Evolutionary conservation across 2,888 invertebrate genomes (phyloP).

Genomic region (Andrena bucephala): DNA sequence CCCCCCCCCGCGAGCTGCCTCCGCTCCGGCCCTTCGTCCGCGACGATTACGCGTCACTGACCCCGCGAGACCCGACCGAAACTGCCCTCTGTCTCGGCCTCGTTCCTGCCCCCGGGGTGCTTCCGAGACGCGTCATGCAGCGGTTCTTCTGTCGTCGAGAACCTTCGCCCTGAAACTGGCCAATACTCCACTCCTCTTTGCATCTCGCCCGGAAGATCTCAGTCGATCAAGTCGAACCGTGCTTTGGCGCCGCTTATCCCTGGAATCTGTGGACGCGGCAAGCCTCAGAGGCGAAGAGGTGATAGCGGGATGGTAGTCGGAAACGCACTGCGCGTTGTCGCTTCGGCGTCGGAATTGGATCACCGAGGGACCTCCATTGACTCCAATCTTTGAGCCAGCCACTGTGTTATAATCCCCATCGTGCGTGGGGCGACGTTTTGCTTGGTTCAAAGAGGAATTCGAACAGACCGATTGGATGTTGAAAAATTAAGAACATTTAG

Average conservation of each 20-base stretch:
- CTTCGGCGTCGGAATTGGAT: background rate
- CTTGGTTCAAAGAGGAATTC: background rate
- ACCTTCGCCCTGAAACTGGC: background rate
- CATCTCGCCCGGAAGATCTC: background rate
- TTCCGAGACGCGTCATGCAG: background rate
- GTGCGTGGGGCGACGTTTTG: too few species aligned
- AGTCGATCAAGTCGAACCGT: background rate
- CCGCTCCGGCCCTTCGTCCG: background rate
- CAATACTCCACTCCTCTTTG: background rate
- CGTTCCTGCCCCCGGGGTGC: background rate
- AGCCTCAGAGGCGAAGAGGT: background rate
- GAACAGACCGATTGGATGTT: background rate
- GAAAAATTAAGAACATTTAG: constrained; percentile 6
- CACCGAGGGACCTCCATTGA: background rate
- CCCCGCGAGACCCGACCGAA: background rate
- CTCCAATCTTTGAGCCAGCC: background rate
- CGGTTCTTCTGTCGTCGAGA: background rate
- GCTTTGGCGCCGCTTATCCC: background rate
- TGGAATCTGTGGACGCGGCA: background rate
- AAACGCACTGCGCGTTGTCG: background rate
- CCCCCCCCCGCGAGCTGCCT: background rate
- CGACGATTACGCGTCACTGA: constrained; percentile 27
- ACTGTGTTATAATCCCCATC: background rate
- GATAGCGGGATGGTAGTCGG: background rate
- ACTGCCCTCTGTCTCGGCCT: constrained; percentile 7